Evolutionary conservation across 2,797 vertebrate genomes (phyloP).

Genomic region (Microcaecilia unicolor): DNA sequence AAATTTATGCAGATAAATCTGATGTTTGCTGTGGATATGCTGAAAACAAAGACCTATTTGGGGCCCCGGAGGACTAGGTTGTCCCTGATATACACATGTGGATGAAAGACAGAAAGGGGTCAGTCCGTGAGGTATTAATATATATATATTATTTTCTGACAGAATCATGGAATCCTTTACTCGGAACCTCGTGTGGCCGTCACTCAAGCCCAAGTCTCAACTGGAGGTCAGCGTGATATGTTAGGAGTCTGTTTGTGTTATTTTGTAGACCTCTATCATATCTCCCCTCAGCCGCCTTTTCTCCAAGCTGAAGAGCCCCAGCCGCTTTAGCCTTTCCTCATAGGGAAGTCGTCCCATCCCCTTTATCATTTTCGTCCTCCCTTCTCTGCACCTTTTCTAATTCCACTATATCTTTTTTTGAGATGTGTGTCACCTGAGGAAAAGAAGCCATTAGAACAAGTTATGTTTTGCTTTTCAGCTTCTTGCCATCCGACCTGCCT

Average conservation of each 20-base stretch:
- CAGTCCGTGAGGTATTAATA: neutral
- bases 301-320: too few relatives aligned
- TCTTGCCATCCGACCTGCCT: constrained; percentile 80
- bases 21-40: neutral
- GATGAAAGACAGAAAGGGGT: too few relatives aligned
- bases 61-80: too few relatives aligned
- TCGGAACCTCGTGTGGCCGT: constrained; percentile 20
- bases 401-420: too few relatives aligned
- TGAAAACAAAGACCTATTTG: neutral
- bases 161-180: constrained; percentile 41
- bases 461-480: constrained; percentile 53
- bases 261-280: too few relatives aligned
- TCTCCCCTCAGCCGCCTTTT: too few relatives aligned
- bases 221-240: constrained; percentile 40
- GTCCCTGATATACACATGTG: too few relatives aligned
- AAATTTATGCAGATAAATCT: neutral
- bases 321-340: too few relatives aligned
- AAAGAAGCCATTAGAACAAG: constrained; percentile 10
- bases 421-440: too few relatives aligned
- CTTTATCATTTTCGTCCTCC: too few relatives aligned
- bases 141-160: constrained; percentile 17
- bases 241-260: neutral
- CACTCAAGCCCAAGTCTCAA: constrained; percentile 22
- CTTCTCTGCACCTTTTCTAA: too few relatives aligned
- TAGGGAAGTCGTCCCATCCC: too few relatives aligned